Base-by-base conservation (phyloP, 2,797 vertebrate species). In the Pangasius larnaudii region DNA sequence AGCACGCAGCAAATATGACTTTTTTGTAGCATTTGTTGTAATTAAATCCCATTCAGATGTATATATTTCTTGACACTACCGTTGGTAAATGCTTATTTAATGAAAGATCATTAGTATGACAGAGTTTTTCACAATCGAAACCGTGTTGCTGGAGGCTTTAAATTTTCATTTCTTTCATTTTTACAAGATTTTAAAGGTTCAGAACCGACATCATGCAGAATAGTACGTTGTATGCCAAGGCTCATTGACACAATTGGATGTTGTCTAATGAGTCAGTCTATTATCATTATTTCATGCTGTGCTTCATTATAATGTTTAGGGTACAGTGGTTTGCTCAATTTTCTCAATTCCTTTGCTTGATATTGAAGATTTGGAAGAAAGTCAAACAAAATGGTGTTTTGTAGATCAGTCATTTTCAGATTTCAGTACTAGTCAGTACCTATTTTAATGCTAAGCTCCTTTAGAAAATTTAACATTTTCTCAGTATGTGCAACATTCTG, bases 201-300 rank as follows among this genome's bases (percentile, higher is more conserved):
- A 46, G 59, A 65, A n/a, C 58, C 63, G 79, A 65, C 49, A 19
- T 49, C 59, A 33, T 67, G 8, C 42, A 30, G 81, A 83, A 67
- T 33, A 49, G n/a, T 30, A 91, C 85, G 75, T 58, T 71, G 65
- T 65, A 51, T 10, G 19, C 59, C 61, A 83, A 67, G 61, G 80
- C 39, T 83, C 59, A 83, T 63, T 83, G 39, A 83, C 80, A 65
- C 36, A 63, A 83, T 18, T 61, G 58, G 58, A 63, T 61, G 33
- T 61, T 81, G 58, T 30, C 79, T 65, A 65, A 71, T 86, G 59
- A 87, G 58, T 88, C 49, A 81, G 65, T 59, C 81, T 87, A 30
- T 72, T 84, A 80, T 88, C 67, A 81, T 87, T 84, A 88, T 81
- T 86, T 59, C 67, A 84, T 63, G 85, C 84, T 88, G 77, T 86